Base-by-base conservation (phyloP, 2,797 vertebrate genomes). In the Australoheros facetus region DNA sequence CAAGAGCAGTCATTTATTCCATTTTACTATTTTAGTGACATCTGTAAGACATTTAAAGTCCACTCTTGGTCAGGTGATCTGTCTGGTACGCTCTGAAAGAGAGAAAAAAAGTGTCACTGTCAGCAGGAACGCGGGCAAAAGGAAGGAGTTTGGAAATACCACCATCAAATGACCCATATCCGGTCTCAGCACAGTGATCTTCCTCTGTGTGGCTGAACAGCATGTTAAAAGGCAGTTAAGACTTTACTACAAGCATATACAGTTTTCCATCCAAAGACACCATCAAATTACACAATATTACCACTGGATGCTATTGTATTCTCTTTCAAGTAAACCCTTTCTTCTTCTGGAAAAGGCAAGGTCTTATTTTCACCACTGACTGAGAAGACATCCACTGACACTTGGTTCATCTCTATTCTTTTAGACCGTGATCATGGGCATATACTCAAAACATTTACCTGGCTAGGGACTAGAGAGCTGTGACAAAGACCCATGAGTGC, bases 401-500 rank as follows among this genome's bases (percentile, higher is more conserved):
- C 57, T 80, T 54, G 75, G 86, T 79, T 88, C 53, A 34, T 81
- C 55, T 82, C 51, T 85, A 78, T 12, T 60, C 7, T 90, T 91
- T 93, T 89, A 59, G 79, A 51, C 85, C 72, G 93, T 96, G 95
- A 95, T 83, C 95, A 96, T 96, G 96, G 97, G 97, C 97, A 94
- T 98, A 99, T 99, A 99, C 98, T 98, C 98, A 98, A 99, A 98
- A 96, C 91, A 97, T 97, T 97, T 99, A 98, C 96, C 96, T 93
- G 85, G 90, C 95, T 92, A 94, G 85, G 87, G 88, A 89, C 94
- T 92, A 92, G 87, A 91, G 90, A 88, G 91, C 93, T 85, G 93
- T 86, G 82, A 95, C 94, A 94, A 84, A 93, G 88, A 92, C 88
- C 93, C 87, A 90, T 87, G 94, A 89, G 91, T 81, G 83, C 92